Evolutionary conservation across 37 sponge, comb jelly and placozoan species (phyloP).

Genomic region (Agelas oroides): DNA sequence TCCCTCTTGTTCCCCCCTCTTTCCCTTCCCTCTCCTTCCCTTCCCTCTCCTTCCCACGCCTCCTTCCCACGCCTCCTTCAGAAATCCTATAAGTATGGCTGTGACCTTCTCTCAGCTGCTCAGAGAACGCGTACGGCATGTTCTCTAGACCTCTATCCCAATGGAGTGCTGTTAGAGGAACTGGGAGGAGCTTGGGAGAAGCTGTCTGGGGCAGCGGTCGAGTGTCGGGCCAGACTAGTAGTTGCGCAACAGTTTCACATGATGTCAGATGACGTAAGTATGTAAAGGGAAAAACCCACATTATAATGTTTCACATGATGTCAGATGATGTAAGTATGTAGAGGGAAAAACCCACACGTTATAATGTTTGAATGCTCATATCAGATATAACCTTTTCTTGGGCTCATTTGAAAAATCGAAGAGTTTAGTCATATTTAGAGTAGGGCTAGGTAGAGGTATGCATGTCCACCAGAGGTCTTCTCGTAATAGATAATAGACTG

Average conservation of each 20-base stretch:
- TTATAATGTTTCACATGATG: conserved; percentile 41
- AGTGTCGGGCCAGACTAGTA: conserved; percentile 13
- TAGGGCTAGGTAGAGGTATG: too few relatives aligned
- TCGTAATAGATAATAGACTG: too few relatives aligned
- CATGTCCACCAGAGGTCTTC: too few relatives aligned
- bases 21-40: too few relatives aligned
- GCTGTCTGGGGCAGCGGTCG: conserved; percentile 9
- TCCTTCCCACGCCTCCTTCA: not conserved
- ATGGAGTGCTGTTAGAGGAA: not conserved
- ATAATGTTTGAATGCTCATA: too few relatives aligned
- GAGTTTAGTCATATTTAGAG: too few relatives aligned
- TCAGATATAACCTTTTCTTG: too few relatives aligned
- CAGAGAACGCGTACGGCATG: conserved; percentile 43
- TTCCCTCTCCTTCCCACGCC: too few relatives aligned
- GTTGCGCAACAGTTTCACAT: conserved; percentile 44
- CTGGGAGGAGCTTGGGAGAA: conserved; percentile 52
- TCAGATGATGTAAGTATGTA: conserved; percentile 36
- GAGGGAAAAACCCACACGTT: too few relatives aligned
- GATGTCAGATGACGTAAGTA: conserved; percentile 33
- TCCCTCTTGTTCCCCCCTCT: too few relatives aligned
- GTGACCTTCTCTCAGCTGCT: conserved; percentile 65
- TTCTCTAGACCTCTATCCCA: conserved; percentile 22
- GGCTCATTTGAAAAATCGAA: too few relatives aligned
- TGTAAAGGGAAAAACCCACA: too few relatives aligned
- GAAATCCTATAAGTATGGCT: conserved; percentile 72